Evolutionary conservation across 2,113 vertebrate genomes (phyloP).

Genomic region (Aldabrachelys gigantea): DNA sequence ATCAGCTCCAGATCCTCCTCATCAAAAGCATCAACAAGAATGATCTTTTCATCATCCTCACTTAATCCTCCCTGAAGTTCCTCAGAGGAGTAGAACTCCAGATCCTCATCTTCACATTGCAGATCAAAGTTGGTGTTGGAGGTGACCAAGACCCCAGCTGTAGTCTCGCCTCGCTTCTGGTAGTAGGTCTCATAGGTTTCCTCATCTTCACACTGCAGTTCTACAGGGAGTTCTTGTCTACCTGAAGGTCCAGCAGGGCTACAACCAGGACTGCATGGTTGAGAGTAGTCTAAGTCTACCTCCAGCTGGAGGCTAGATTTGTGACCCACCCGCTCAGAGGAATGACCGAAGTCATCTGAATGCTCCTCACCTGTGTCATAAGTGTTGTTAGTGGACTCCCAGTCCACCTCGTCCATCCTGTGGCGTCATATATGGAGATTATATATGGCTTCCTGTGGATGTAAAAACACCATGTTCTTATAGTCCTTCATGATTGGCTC

Average conservation of each 20-base stretch:
- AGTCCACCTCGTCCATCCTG: slow-evolving; percentile 13
- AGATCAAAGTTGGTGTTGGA: neutral
- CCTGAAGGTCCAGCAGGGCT: neutral
- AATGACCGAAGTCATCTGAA: neutral
- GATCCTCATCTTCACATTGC: neutral
- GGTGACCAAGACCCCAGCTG: neutral
- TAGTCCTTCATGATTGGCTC: neutral
- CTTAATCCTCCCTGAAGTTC: fast-evolving
- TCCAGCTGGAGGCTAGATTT: neutral
- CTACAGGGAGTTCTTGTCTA: neutral
- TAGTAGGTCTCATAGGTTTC: neutral
- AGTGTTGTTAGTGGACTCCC: neutral
- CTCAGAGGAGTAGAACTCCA: neutral
- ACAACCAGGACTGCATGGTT: neutral
- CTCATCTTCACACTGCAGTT: slow-evolving; percentile 1
- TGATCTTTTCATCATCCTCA: fast-evolving
- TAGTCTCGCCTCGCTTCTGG: neutral
- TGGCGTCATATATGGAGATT: fast-evolving
- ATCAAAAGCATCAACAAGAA: neutral
- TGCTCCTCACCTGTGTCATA: neutral
- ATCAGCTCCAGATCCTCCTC: neutral
- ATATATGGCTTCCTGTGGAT: neutral
- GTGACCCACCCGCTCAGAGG: neutral
- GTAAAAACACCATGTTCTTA: neutral
- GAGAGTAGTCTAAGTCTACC: neutral